Evolutionary conservation across 2,113 vertebrate species (phyloP).

Genomic region (Cyrtonyx montezumae): DNA sequence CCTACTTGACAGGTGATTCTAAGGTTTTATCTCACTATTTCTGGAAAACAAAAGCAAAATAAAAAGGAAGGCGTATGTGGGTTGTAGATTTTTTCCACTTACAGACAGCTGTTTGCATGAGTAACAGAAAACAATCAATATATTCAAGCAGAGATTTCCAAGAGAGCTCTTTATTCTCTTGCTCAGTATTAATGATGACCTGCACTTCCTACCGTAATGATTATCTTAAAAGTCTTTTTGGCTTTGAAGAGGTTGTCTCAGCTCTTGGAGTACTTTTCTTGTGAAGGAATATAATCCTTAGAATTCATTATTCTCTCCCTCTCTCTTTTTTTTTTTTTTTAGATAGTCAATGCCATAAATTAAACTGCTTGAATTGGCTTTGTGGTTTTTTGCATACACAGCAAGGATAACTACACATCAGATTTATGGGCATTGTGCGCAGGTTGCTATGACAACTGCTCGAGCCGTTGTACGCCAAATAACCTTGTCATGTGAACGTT

Average conservation of each 20-base stretch:
- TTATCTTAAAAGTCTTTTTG: slow-evolving; percentile 73
- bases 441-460: slow-evolving; percentile 84
- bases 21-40: slow-evolving; percentile 58
- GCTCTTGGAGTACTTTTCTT: slow-evolving; percentile 59
- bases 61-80: not conserved
- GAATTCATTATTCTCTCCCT: slow-evolving; percentile 28
- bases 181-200: slow-evolving; percentile 70
- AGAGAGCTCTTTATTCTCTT: slow-evolving; percentile 23
- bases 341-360: slow-evolving; percentile 75
- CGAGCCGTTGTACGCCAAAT: slow-evolving; percentile 83
- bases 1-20: slow-evolving; percentile 55
- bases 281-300: slow-evolving; percentile 63
- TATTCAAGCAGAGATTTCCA: slow-evolving; percentile 34
- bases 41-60: slow-evolving; percentile 43
- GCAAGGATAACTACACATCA: slow-evolving; percentile 86
- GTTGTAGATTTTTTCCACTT: not conserved
- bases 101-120: slow-evolving; percentile 37
- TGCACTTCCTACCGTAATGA: slow-evolving; percentile 65
- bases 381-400: slow-evolving; percentile 84
- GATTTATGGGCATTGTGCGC: slow-evolving; percentile 83
- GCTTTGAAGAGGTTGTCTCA: slow-evolving; percentile 69
- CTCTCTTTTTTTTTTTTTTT: not conserved
- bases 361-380: slow-evolving; percentile 78
- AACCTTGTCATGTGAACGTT: slow-evolving; percentile 85
- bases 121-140: slow-evolving; percentile 64